Conservation (phyloP, 2,113 vertebrate species). For the Actenoides lindsayi region DNA sequence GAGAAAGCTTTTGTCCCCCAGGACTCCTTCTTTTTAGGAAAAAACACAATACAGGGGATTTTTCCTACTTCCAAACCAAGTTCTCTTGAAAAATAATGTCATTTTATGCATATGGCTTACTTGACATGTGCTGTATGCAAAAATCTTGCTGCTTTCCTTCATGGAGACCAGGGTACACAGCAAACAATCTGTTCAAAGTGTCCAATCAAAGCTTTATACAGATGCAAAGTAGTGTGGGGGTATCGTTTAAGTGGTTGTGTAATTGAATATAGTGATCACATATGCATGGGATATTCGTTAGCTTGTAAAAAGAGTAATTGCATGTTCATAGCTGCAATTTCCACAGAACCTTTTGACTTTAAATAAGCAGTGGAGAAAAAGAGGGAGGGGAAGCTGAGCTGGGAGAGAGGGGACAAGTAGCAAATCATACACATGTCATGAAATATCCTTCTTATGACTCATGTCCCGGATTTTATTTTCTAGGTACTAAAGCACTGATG, state of each 20-base stretch:
- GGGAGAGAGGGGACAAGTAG: background rate
- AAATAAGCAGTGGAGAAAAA: background rate
- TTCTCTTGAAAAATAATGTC: background rate
- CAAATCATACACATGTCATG: background rate
- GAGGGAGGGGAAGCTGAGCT: background rate
- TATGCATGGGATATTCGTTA: background rate
- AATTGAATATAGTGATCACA: constrained; percentile 5
- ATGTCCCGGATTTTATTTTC: background rate
- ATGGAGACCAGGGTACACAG: background rate
- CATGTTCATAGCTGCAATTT: background rate
- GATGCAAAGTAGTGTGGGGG: constrained; percentile 21
- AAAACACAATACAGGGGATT: background rate
- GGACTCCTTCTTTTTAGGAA: background rate
- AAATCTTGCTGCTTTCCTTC: constrained; percentile 6
- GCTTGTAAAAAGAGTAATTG: constrained; percentile 24
- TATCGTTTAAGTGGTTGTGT: constrained; percentile 15
- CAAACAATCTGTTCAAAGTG: constrained; percentile 20
- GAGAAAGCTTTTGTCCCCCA: background rate
- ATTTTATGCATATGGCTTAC: background rate
- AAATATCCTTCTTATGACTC: background rate
- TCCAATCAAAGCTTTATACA: background rate
- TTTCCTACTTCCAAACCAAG: background rate
- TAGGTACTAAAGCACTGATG: background rate
- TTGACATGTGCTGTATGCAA: background rate
- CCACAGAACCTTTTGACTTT: background rate